Evolutionary conservation across 2,888 invertebrate genomes (phyloP).

Genomic region (Eupithecia vulgata): DNA sequence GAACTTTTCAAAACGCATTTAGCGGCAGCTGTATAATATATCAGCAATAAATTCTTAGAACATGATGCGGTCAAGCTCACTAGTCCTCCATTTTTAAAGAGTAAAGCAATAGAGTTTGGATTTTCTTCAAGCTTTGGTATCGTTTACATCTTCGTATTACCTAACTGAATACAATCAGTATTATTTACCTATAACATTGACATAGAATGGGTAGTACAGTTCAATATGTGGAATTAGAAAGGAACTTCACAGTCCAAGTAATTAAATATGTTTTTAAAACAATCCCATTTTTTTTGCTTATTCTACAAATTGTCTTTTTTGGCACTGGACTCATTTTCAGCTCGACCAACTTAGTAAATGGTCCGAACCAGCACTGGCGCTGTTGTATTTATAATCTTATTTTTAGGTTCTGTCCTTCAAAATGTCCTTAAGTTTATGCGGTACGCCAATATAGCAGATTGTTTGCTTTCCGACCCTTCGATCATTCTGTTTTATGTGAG

Average conservation of each 20-base stretch:
- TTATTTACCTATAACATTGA: background rate
- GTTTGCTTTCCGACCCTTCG: constrained; percentile 37
- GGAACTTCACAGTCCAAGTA: background rate
- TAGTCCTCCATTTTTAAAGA: constrained; percentile 67
- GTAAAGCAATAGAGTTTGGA: constrained; percentile 69
- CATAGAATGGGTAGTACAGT: background rate
- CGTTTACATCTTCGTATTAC: background rate
- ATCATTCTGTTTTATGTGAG: constrained; percentile 33
- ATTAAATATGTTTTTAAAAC: background rate
- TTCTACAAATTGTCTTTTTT: background rate
- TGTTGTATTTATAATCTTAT: constrained; percentile 55
- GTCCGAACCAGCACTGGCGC: constrained; percentile 48
- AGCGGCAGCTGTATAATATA: constrained; percentile 72
- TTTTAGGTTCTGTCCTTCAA: constrained; percentile 50
- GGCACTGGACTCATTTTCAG: constrained; percentile 55
- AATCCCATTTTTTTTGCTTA: background rate
- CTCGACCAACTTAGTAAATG: constrained; percentile 59
- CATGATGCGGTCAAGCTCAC: constrained; percentile 62
- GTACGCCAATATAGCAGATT: constrained; percentile 45
- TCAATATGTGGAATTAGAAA: background rate
- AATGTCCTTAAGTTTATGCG: constrained; percentile 38
- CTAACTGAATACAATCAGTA: background rate
- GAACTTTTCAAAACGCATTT: constrained; percentile 71
- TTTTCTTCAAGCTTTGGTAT: constrained; percentile 62
- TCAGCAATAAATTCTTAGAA: constrained; percentile 68